Conservation (phyloP, 2,113 vertebrate species). For the Catharus minimus region DNA sequence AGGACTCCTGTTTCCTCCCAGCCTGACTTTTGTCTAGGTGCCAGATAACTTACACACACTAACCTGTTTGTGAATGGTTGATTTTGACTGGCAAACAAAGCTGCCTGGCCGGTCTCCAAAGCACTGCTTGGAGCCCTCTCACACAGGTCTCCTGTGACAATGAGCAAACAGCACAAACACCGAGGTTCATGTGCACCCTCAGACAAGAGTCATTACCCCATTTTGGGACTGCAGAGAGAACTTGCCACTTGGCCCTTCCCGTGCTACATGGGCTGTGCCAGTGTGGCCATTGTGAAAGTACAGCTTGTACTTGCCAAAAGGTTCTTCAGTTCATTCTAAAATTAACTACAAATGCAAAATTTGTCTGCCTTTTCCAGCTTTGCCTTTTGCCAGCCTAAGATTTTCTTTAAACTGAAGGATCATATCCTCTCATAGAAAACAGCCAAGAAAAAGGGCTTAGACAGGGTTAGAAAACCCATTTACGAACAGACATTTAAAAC, state of each 20-base stretch:
- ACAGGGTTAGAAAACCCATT: conserved; percentile 11
- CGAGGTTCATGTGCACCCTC: not conserved
- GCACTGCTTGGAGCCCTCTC: not conserved
- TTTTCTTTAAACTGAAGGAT: not conserved
- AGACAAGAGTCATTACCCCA: not conserved
- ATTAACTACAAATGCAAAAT: not conserved
- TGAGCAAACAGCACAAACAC: not conserved
- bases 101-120: not conserved
- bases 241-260: not conserved
- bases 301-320: not conserved
- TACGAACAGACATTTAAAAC: not conserved
- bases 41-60: conserved; percentile 7
- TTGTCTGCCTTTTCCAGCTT: not conserved
- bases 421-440: not conserved
- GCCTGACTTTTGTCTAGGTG: not conserved
- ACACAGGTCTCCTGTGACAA: not conserved
- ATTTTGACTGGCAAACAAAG: not conserved
- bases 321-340: not conserved
- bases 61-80: not conserved
- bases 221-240: not conserved
- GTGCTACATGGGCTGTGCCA: not conserved
- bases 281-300: not conserved
- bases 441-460: not conserved
- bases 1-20: not conserved
- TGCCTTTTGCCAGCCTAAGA: not conserved